Percentiles rank a stretch among this genome's conserved stretches.
These are phyloP conservation scores for Xiphydria camelus DNA, from an alignment of 2,888 invertebrate genomes.

Conservation along the genomic window DNA sequence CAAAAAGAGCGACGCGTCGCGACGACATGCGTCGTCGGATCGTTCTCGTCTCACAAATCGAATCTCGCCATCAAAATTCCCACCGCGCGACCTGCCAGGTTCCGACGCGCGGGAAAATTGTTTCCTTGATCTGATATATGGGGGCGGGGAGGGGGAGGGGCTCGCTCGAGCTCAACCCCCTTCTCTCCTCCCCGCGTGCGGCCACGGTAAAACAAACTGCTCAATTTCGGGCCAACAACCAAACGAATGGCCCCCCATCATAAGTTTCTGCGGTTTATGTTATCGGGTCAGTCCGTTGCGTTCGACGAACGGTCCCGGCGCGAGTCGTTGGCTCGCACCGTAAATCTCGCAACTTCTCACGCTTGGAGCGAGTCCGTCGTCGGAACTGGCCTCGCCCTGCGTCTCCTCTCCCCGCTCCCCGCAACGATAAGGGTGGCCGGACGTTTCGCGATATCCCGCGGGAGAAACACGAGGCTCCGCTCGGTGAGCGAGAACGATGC, in stretches of 20 bases:
- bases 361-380: no score
- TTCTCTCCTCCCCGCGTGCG: slow-evolving; percentile 1
- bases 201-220: slow-evolving; percentile 45
- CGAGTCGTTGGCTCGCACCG: slow-evolving; percentile 21
- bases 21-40: no score
- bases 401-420: no score
- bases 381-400: no score
- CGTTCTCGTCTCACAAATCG: background rate
- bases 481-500: no score
- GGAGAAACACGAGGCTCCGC: no score
- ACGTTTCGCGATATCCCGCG: no score
- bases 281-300: slow-evolving; percentile 29
- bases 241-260: slow-evolving; percentile 42
- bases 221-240: slow-evolving; percentile 48
- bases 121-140: slow-evolving; percentile 25
- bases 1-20: no score
- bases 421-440: no score
- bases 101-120: slow-evolving; percentile 18
- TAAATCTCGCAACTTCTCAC: slow-evolving; percentile 40
- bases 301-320: background rate
- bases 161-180: background rate
- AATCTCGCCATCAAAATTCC: slow-evolving; percentile 13
- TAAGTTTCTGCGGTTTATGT: slow-evolving; percentile 42
- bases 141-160: slow-evolving; percentile 8
- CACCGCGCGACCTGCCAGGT: background rate